Percentiles rank a stretch among this genome's conserved stretches.
Conservation (phyloP, 2,797 vertebrate genomes). For the Limnodromus scolopaceus region DNA sequence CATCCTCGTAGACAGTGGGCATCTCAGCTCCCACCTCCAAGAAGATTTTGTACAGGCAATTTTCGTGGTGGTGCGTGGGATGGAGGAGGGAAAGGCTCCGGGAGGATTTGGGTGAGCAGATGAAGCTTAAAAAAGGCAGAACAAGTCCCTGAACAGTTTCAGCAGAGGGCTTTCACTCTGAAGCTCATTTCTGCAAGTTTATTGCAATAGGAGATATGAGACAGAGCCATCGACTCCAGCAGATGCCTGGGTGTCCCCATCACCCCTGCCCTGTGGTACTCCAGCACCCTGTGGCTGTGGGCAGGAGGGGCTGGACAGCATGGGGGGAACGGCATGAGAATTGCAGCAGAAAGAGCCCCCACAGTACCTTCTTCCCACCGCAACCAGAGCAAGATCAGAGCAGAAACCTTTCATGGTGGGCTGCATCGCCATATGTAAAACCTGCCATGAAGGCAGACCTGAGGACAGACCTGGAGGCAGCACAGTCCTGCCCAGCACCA, state of each 20-base stretch:
- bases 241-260: not conserved
- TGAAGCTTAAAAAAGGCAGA: not conserved
- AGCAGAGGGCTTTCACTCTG: not conserved
- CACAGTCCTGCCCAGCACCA: not conserved
- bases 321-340: rapidly evolving
- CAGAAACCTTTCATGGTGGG: not conserved
- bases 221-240: not conserved
- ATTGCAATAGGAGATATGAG: not conserved
- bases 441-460: not conserved
- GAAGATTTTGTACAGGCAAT: not conserved
- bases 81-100: not conserved
- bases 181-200: not conserved
- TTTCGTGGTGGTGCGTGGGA: rapidly evolving
- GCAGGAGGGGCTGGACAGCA: not conserved
- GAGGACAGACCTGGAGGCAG: not conserved
- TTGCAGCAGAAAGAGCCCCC: not conserved
- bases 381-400: not conserved
- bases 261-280: not conserved
- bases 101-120: not conserved
- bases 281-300: rapidly evolving
- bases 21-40: not conserved
- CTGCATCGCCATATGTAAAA: not conserved
- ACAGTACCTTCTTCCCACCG: rapidly evolving
- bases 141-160: not conserved
- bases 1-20: not conserved